phyloP scores from a whole-genome alignment of 2,888 invertebrate species.

The Cryptophagus acutangulus region DNA sequence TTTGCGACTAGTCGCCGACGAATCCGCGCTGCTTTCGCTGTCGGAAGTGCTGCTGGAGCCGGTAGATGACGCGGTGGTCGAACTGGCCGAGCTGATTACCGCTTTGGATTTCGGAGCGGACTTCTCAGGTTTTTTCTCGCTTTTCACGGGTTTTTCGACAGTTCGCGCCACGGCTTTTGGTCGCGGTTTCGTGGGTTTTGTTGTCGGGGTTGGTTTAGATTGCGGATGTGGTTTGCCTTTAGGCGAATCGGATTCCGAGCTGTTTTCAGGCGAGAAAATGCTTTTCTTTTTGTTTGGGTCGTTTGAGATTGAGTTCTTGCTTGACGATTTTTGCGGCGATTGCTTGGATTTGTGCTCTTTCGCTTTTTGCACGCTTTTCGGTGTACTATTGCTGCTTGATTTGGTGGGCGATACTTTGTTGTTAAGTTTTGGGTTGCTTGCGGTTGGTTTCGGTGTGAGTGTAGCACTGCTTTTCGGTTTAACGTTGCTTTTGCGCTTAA shows the following conservation, averaged over 20 bases:
- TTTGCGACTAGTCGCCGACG: conserved; percentile 31
- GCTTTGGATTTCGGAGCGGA: conserved; percentile 60
- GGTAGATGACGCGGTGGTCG: conserved; percentile 38
- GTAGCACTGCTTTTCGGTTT: conserved; percentile 63
- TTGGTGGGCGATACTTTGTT: conserved; percentile 27
- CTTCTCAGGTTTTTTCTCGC: conserved; percentile 37
- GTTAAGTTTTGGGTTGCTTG: conserved; percentile 34
- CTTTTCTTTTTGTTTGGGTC: conserved; percentile 62
- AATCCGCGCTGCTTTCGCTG: conserved; percentile 36
- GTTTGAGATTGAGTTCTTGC: conserved; percentile 18
- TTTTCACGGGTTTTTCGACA: conserved; percentile 37
- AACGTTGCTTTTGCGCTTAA: conserved; percentile 51
- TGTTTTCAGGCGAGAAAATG: conserved; percentile 78
- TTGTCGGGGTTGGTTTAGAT: conserved; percentile 37
- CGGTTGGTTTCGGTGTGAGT: conserved; percentile 57
- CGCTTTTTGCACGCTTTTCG: conserved; percentile 11
- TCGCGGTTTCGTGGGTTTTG: conserved; percentile 47
- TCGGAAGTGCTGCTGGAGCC: conserved; percentile 39
- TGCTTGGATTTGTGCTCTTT: conserved; percentile 3
- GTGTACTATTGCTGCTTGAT: conserved; percentile 9
- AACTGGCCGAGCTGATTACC: conserved; percentile 51
- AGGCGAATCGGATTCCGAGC: conserved; percentile 58
- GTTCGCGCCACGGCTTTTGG: conserved; percentile 44
- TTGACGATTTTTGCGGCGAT: conserved; percentile 9
- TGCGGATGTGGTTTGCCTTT: conserved; percentile 42